Percentiles rank a stretch among this genome's conserved stretches.
Evolutionary conservation across 2,888 invertebrate species (phyloP).

Genomic region (Nemotelus pantherinus): DNA sequence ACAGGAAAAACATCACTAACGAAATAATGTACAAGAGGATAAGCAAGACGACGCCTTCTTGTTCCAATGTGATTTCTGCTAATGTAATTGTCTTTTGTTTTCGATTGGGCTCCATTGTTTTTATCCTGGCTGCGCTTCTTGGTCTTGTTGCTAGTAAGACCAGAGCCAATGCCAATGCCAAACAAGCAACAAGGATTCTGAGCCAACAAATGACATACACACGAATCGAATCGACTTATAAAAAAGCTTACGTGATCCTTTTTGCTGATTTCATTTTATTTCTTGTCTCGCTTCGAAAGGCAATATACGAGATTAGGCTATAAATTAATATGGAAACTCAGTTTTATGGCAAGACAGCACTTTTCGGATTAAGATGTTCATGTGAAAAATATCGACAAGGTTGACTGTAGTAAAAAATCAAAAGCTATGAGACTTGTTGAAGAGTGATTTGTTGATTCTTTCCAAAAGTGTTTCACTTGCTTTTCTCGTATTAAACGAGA

Average conservation of each 20-base stretch:
- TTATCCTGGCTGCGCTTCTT: slow-evolving; percentile 12
- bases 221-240: slow-evolving; percentile 26
- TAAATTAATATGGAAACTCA: slow-evolving; percentile 39
- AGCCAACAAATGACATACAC: slow-evolving; percentile 33
- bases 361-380: slow-evolving; percentile 26
- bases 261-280: slow-evolving; percentile 41
- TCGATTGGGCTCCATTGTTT: slow-evolving; percentile 34
- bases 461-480: no score
- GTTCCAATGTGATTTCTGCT: slow-evolving; percentile 44
- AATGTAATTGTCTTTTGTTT: slow-evolving; percentile 48
- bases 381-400: not conserved
- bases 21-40: slow-evolving; percentile 39
- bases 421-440: not conserved
- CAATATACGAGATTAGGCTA: slow-evolving; percentile 46
- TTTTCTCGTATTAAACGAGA: no score
- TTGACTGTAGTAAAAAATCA: not conserved
- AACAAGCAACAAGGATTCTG: not conserved
- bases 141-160: not conserved
- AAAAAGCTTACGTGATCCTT: slow-evolving; percentile 21
- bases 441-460: no score
- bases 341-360: slow-evolving; percentile 25
- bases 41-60: slow-evolving; percentile 41
- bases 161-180: not conserved
- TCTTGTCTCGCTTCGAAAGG: slow-evolving; percentile 43
- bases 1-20: slow-evolving; percentile 30